Base-by-base conservation (phyloP, 2,113 vertebrate species). In the Formicarius rufipectus region DNA sequence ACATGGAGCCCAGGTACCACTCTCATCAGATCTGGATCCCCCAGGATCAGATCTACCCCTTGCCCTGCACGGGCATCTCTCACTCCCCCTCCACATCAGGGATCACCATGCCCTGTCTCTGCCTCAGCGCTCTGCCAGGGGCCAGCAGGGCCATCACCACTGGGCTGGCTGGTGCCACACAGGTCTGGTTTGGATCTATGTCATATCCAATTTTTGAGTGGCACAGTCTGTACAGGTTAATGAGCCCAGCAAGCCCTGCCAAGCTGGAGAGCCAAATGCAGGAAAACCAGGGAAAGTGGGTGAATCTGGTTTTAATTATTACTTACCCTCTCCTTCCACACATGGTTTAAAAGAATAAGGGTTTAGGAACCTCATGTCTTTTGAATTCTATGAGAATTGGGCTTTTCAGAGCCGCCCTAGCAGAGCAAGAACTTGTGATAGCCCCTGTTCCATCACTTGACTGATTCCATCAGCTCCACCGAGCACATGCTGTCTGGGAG, bases 1-100 rank as follows among this genome's bases (percentile, higher is more conserved):
- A 16, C 42, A 1, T 0, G 5, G 47, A 80, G 63, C 44, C 50
- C 35, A 42, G 77, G n/a, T n/a, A 19, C 4, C 81, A 23, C 21
- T 35, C 73, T 31, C 63, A 8, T 31, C 63, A 59, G n/a, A 35
- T n/a, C 56, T 16, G 58, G n/a, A 55, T 39, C 33, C 50, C 59
- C 59, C 14, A 12, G 76, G 35, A 21, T 16, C 2, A 6, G 22
- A 58, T 31, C 66, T n/a, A 22, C 14, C 35, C 45, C 47, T 47
- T 20, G 17, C 40, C 56, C 68, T 6, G 10, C 55, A 33, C 31
- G 5, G 31, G 52, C 16, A 16, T 53, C 52, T 6, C 37, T 55
- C 7, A 3, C 22, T 8, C 31, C 33, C 44, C n/a, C 35, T 39
- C 37, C 5, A 0, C 25, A 6, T 9, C 68, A 6, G 10, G 11